These are phyloP conservation scores for Noctua pronuba DNA, from an alignment of 2,888 invertebrate species.

Conservation along the genomic window DNA sequence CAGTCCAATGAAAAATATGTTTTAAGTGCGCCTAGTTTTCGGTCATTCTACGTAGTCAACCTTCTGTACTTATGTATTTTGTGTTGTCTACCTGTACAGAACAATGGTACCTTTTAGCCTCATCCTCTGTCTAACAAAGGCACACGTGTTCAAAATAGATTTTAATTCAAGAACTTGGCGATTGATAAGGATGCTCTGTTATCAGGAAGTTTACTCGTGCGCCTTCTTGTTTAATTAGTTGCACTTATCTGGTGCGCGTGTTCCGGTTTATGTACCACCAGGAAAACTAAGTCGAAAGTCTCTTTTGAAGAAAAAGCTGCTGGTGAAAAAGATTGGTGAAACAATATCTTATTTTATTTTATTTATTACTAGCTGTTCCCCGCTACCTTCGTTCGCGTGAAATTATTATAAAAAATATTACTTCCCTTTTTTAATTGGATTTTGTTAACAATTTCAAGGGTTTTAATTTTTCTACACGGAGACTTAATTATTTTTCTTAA, in stretches of 20 bases:
- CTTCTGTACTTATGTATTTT: background rate
- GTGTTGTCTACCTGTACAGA: constrained; percentile 32
- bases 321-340: too few species aligned
- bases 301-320: too few species aligned
- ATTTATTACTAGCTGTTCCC: too few species aligned
- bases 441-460: too few species aligned
- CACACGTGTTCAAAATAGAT: constrained; percentile 58
- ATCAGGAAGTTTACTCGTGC: constrained; percentile 49
- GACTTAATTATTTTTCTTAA: too few species aligned
- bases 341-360: too few species aligned
- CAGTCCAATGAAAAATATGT: too few species aligned
- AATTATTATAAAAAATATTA: too few species aligned
- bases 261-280: background rate
- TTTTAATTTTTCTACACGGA: too few species aligned
- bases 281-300: background rate
- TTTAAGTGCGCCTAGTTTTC: too few species aligned
- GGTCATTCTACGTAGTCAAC: background rate
- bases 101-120: constrained; percentile 55
- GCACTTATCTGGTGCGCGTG: constrained; percentile 13
- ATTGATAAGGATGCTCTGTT: constrained; percentile 47
- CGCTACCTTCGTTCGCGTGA: too few species aligned
- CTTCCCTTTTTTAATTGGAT: too few species aligned
- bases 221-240: constrained; percentile 48
- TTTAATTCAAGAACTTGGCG: constrained; percentile 46
- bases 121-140: constrained; percentile 35